A percentile compares a stretch with the other conserved stretches of the same genome.
These are phyloP conservation scores for Ichneumoninae sp. DNA, from an alignment of 2,888 invertebrate genomes.

Conservation along the genomic window DNA sequence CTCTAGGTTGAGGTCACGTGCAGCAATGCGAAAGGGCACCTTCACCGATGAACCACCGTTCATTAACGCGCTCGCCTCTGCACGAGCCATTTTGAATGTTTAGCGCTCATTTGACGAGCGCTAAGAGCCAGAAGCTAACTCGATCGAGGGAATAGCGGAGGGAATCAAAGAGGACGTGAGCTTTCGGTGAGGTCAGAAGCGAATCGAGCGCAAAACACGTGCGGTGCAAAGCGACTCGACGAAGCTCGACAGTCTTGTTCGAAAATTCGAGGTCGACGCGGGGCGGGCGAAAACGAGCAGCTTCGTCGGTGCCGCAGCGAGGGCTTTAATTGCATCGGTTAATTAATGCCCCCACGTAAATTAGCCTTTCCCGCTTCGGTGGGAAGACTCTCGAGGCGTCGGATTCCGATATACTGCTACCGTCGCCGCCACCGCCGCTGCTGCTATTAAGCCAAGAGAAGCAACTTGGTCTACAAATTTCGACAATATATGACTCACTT, in stretches of 20 bases:
- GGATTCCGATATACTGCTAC: conserved; percentile 28
- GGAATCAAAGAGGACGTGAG: background rate
- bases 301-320: conserved; percentile 30
- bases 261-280: conserved; percentile 43
- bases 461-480: conserved; percentile 63
- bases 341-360: conserved; percentile 67
- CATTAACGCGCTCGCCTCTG: background rate
- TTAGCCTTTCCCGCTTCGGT: conserved; percentile 63
- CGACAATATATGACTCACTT: conserved; percentile 23
- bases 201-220: background rate
- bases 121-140: background rate
- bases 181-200: background rate
- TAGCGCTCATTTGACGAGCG: background rate
- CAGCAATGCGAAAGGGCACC: background rate
- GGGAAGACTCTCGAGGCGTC: conserved; percentile 62
- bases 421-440: background rate
- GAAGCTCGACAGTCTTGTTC: conserved; percentile 11
- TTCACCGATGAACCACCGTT: background rate
- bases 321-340: conserved; percentile 66
- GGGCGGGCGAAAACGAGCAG: conserved; percentile 7
- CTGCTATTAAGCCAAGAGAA: conserved; percentile 41
- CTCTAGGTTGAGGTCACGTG: no score
- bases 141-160: background rate
- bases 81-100: background rate
- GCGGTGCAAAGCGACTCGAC: background rate